phyloP scores from a whole-genome alignment of 2,888 invertebrate species.

The Cryptocheilus praepositus region DNA sequence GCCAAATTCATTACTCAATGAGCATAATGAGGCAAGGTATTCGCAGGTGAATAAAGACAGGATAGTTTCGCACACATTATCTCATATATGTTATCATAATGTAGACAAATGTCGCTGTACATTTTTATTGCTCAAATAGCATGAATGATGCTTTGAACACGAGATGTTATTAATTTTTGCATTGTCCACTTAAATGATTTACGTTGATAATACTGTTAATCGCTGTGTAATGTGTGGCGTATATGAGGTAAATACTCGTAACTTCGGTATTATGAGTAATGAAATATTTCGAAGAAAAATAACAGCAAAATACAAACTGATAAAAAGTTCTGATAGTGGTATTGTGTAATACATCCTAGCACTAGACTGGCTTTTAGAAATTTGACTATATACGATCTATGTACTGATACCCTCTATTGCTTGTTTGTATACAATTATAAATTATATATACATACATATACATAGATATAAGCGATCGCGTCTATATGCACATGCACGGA shows the following conservation, averaged over 20 bases:
- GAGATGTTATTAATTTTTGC: conserved; percentile 37
- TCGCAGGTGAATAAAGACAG: conserved; percentile 19
- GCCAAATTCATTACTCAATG: conserved; percentile 43
- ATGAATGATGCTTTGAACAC: conserved; percentile 39
- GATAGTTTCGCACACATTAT: conserved; percentile 40
- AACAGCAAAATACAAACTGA: conserved; percentile 19
- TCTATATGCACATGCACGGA: conserved; percentile 15
- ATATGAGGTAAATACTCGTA: conserved; percentile 32
- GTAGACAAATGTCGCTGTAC: conserved; percentile 34
- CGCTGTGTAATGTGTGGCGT: conserved; percentile 23
- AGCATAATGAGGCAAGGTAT: conserved; percentile 23
- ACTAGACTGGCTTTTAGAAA: conserved; percentile 53
- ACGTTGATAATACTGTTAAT: conserved; percentile 12
- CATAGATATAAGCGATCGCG: conserved; percentile 3
- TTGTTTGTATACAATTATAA: conserved; percentile 66
- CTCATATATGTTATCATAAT: conserved; percentile 38
- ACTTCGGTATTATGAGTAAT: conserved; percentile 36
- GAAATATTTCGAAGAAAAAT: conserved; percentile 48
- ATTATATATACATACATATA: conserved; percentile 53
- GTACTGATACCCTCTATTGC: conserved; percentile 52
- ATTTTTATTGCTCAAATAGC: conserved; percentile 62
- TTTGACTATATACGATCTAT: conserved; percentile 56
- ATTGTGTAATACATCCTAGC: conserved; percentile 51
- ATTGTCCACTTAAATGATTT: conserved; percentile 35
- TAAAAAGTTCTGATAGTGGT: conserved; percentile 49